These are phyloP conservation scores for Biston betularia DNA, from an alignment of 2,888 invertebrate species.

Conservation along the genomic window DNA sequence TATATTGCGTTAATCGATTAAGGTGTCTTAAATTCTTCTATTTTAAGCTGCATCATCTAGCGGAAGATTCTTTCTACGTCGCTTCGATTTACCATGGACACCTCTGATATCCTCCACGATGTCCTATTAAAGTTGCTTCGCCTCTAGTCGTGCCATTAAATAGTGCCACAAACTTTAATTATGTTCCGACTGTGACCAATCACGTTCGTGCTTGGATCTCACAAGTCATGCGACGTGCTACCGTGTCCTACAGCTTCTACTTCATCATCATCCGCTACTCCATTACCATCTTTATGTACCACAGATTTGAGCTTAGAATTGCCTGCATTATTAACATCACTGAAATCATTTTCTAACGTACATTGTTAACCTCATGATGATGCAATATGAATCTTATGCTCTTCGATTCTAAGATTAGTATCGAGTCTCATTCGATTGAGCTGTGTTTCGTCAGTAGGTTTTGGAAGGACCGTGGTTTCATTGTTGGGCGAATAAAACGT, in stretches of 20 bases:
- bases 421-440: constrained; percentile 61
- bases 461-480: constrained; percentile 78
- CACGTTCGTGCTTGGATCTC: constrained; percentile 84
- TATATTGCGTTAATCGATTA: constrained; percentile 23
- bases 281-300: constrained; percentile 50
- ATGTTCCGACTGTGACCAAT: constrained; percentile 86
- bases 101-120: constrained; percentile 79
- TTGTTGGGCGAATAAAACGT: constrained; percentile 82
- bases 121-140: constrained; percentile 83
- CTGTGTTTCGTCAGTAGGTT: constrained; percentile 65
- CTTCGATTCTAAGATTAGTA: constrained; percentile 50
- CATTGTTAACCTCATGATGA: constrained; percentile 61
- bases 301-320: constrained; percentile 61
- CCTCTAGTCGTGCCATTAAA: constrained; percentile 83
- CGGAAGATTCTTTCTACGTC: constrained; percentile 45
- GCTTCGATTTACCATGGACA: constrained; percentile 76
- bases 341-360: constrained; percentile 63
- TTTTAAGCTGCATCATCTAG: constrained; percentile 40
- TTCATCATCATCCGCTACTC: constrained; percentile 50
- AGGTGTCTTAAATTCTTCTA: constrained; percentile 30
- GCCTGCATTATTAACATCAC: constrained; percentile 52
- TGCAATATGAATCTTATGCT: constrained; percentile 72
- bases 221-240: constrained; percentile 85
- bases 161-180: constrained; percentile 86
- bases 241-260: constrained; percentile 73